Evolutionary conservation across 2,113 vertebrate genomes (phyloP).

Genomic region (Dipodomys ordii): DNA sequence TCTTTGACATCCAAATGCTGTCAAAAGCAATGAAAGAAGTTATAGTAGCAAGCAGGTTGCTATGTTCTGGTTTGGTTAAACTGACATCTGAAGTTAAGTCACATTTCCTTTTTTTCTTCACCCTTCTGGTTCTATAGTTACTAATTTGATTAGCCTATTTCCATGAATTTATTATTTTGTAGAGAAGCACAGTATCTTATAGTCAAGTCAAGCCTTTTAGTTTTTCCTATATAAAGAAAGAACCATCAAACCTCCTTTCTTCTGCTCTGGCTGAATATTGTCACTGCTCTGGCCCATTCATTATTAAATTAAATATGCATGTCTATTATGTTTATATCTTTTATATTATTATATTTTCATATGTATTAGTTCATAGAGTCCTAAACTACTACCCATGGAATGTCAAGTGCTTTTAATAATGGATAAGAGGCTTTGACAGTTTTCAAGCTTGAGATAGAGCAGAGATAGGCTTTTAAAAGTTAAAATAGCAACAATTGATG

Average conservation of each 20-base stretch:
- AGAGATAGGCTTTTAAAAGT: constrained; percentile 13
- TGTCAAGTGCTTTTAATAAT: background rate
- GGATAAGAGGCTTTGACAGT: background rate
- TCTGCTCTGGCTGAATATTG: too few species aligned
- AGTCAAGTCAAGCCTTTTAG: background rate
- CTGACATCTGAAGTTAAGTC: background rate
- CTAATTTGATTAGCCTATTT: background rate
- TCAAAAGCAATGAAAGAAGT: background rate
- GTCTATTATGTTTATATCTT: too few species aligned
- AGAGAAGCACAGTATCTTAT: background rate
- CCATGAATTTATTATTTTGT: background rate
- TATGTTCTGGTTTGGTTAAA: background rate
- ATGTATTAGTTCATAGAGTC: background rate
- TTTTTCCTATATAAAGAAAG: background rate
- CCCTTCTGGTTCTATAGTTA: background rate
- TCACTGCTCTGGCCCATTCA: too few species aligned
- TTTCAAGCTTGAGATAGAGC: background rate
- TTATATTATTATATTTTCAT: background rate
- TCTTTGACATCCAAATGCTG: background rate
- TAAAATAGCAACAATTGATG: background rate
- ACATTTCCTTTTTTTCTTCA: background rate
- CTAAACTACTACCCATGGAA: background rate
- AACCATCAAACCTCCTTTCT: background rate
- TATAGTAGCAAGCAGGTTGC: background rate
- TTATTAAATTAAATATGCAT: too few species aligned